A percentile compares a stretch with the other conserved stretches of the same genome.
phyloP scores from a whole-genome alignment of 2,113 vertebrate genomes.

The Promerops cafer region DNA sequence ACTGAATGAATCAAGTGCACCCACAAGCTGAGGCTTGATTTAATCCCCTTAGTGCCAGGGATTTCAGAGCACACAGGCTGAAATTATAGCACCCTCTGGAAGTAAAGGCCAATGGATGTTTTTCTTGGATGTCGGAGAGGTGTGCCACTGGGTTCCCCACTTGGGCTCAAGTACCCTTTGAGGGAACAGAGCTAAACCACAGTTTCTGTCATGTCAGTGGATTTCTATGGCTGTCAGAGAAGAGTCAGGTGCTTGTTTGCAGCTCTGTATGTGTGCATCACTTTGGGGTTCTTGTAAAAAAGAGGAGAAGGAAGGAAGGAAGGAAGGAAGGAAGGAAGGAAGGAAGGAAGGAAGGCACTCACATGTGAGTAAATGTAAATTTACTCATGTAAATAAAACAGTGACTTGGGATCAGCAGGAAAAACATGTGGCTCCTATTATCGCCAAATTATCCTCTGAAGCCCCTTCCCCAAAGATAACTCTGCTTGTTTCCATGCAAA shows the following conservation, averaged over 20 bases:
- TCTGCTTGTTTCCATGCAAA: neutral
- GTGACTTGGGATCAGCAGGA: neutral
- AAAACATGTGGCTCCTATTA: neutral
- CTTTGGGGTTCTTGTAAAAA: neutral
- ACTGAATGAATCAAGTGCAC: neutral
- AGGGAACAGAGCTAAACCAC: neutral
- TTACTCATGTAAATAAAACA: neutral
- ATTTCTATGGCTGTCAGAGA: neutral
- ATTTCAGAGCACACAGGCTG: neutral
- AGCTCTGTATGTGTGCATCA: accelerated
- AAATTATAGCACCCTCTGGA: neutral
- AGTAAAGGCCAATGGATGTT: neutral
- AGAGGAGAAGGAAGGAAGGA: neutral
- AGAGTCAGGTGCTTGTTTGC: neutral
- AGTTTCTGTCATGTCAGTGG: neutral
- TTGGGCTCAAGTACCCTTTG: neutral
- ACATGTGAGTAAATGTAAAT: too few relatives aligned
- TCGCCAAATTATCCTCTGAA: neutral
- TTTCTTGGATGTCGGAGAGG: neutral
- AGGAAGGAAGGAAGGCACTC: neutral
- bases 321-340: neutral
- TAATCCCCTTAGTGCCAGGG: neutral
- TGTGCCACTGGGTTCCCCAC: neutral
- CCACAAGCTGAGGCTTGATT: constrained; percentile 12
- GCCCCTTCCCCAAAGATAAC: neutral